Conservation (phyloP, 2,888 invertebrate genomes). For the Syritta pipiens region DNA sequence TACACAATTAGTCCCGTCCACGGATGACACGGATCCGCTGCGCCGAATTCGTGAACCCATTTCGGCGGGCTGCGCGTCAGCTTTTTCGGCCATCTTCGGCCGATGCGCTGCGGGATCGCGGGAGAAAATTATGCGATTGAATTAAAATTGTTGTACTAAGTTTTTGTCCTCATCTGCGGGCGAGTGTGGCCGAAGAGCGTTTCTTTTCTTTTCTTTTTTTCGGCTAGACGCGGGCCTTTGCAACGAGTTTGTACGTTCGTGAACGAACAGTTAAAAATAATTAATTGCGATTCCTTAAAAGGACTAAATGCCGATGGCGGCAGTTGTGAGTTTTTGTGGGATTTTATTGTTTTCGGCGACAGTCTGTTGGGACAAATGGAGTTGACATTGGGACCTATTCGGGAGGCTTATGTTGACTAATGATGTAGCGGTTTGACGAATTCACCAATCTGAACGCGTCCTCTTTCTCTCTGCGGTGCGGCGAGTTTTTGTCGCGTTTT, state of each 20-base stretch:
- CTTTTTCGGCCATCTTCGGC: conserved; percentile 12
- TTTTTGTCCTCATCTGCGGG: conserved; percentile 63
- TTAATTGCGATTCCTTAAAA: conserved; percentile 80
- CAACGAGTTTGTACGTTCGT: conserved; percentile 31
- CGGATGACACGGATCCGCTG: conserved; percentile 58
- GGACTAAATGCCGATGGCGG: conserved; percentile 73
- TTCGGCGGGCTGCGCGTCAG: background rate
- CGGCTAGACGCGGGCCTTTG: conserved; percentile 34
- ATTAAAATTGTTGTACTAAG: conserved; percentile 66
- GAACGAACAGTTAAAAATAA: conserved; percentile 79
- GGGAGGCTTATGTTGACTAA: conserved; percentile 60
- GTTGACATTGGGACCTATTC: conserved; percentile 50
- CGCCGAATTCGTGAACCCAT: conserved; percentile 31
- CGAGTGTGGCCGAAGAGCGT: conserved; percentile 26
- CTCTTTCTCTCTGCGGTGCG: conserved; percentile 14
- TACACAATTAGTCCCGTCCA: conserved; percentile 64
- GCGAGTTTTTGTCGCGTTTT: conserved; percentile 56
- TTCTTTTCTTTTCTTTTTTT: conserved; percentile 13
- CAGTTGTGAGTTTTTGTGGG: conserved; percentile 41
- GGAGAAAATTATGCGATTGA: conserved; percentile 59
- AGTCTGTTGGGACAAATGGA: conserved; percentile 61
- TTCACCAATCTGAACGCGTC: conserved; percentile 27
- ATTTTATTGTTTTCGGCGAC: conserved; percentile 51
- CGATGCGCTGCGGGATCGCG: background rate
- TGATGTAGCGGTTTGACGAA: conserved; percentile 68